Evolutionary conservation across 1,140 invertebrate species (phyloP), one percentile per base, ranked within the genome.

Genomic region (Macrobrachium rosenbergii): DNA sequence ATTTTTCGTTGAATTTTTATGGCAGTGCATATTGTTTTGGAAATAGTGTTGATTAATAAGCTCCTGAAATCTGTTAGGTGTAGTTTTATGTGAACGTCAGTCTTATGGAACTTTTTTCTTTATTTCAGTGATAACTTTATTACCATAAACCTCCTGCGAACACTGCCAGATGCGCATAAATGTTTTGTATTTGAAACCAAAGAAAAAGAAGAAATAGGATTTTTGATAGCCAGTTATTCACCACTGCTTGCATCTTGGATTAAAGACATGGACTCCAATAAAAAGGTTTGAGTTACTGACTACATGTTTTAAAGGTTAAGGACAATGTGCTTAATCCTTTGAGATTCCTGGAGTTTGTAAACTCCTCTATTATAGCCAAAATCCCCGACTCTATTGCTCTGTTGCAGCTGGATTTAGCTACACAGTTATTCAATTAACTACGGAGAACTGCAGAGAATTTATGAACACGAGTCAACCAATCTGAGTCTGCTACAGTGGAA

Each of bases 101-200:
- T 43, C 17, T n/a, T 78, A 21, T 43, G n/a, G 14, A 28, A 12
- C 45, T 78, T 62, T n/a, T n/a, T 8, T 6, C 6, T 59, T 21
- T 10, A 5, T 87, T 88, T 45, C 86, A 89, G 95, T 89, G 97
- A 99, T 91, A 96, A 96, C 90, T 97, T 98, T 88, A 95, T 99
- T 45, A 98, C 97, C 1, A 94, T 99, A 84, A 94, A 94, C 88
- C 89, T 95, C 81, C 92, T 95, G 62, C 92, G 94, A 90, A 94
- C 94, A 87, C 94, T 93, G 89, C 94, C 93, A 82, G 95, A 94
- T 90, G 94, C 94, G 69, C 95, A 95, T 93, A 96, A 97, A 90
- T 98, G 97, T 92, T 98, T 98, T 92, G 97, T 98, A 19, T 98
- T 99, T 91, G 97, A 98, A 92, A 98, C 97, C 1, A 91, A 93